Percentiles rank a stretch among this genome's conserved stretches.
phyloP scores from a whole-genome alignment of 2,797 vertebrate genomes.

The Tinamus major region DNA sequence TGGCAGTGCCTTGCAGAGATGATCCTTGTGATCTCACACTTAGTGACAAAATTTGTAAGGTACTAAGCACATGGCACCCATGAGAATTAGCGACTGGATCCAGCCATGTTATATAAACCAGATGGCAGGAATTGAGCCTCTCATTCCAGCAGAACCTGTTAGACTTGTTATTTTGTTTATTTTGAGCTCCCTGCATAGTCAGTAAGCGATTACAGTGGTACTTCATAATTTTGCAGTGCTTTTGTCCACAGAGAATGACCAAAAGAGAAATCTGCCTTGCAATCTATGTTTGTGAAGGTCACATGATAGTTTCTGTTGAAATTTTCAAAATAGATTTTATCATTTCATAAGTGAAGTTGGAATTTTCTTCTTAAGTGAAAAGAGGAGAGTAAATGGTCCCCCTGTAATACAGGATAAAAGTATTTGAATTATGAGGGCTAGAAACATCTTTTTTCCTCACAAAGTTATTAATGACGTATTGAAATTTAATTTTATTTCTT shows the following conservation, averaged over 20 bases:
- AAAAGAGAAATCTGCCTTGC: not conserved
- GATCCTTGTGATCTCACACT: not conserved
- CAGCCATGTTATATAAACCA: not conserved
- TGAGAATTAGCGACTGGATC: not conserved
- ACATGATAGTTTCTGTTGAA: not conserved
- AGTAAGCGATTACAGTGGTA: not conserved
- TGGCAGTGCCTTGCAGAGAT: not conserved
- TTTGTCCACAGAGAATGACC: not conserved
- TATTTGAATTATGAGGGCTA: conserved; percentile 37
- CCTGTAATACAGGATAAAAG: conserved; percentile 33
- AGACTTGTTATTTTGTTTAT: not conserved
- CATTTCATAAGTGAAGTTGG: not conserved
- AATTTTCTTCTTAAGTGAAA: not conserved
- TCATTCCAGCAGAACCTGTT: not conserved
- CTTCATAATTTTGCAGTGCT: not conserved
- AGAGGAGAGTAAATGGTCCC: not conserved
- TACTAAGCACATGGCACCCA: rapidly evolving
- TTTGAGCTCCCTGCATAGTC: not conserved
- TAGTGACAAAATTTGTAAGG: not conserved
- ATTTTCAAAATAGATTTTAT: not conserved
- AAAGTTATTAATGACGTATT: conserved; percentile 55
- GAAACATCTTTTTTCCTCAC: conserved; percentile 31
- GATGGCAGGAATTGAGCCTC: not conserved
- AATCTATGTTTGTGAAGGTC: not conserved
- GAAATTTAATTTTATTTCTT: conserved; percentile 48